A percentile compares a stretch with the other conserved stretches of the same genome.
Conservation (phyloP, 2,888 invertebrate species). For the Plutella xylostella region DNA sequence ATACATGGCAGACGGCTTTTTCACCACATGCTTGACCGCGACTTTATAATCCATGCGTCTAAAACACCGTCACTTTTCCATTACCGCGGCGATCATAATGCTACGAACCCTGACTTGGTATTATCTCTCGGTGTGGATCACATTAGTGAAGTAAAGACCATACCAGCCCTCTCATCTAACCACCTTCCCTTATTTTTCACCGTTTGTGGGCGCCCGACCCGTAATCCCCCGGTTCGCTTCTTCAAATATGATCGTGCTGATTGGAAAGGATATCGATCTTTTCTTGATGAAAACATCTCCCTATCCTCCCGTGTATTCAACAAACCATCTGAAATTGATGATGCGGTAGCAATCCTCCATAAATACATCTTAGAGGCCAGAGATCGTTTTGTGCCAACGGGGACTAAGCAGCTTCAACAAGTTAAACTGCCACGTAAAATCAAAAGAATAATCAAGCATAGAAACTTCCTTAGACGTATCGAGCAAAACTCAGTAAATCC, state of each 20-base stretch:
- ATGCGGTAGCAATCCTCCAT: neutral
- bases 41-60: neutral
- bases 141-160: neutral
- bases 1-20: neutral
- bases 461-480: neutral
- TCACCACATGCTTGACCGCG: slow-evolving; percentile 6
- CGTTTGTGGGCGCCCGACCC: neutral
- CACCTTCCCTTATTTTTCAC: slow-evolving; percentile 3
- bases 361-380: neutral
- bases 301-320: neutral
- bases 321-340: neutral
- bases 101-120: neutral
- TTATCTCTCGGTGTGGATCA: neutral
- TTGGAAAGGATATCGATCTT: neutral
- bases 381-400: neutral
- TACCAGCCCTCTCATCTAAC: slow-evolving; percentile 10
- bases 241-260: neutral
- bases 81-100: neutral
- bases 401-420: neutral
- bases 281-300: neutral
- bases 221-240: neutral
- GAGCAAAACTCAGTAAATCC: neutral
- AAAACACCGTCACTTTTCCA: neutral
- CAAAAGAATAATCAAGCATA: neutral
- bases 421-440: neutral